Conservation (phyloP, 2,888 invertebrate genomes). For the Tenthredo mesomela region DNA sequence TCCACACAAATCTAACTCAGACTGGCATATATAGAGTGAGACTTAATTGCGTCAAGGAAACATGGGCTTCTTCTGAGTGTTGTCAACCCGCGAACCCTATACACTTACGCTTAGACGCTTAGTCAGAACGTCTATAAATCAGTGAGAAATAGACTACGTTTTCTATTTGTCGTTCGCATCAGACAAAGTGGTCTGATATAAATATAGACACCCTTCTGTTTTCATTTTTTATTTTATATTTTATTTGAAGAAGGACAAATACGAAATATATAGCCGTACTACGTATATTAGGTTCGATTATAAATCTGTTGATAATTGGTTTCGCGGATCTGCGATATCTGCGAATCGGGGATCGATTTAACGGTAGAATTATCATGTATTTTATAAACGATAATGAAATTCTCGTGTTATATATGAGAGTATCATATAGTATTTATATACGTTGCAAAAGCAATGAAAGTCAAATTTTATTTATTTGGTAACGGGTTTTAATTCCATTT, state of each 20-base stretch:
- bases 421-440: not conserved
- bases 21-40: not conserved
- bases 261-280: too few relatives aligned
- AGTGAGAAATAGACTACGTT: slow-evolving; percentile 6
- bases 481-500: slow-evolving; percentile 47
- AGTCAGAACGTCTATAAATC: slow-evolving; percentile 19
- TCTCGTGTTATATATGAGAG: not conserved
- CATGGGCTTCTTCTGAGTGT: slow-evolving; percentile 69
- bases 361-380: slow-evolving; percentile 12
- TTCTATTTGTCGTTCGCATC: slow-evolving; percentile 8
- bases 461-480: slow-evolving; percentile 43
- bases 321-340: slow-evolving; percentile 5
- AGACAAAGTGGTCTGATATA: slow-evolving; percentile 37
- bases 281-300: not conserved
- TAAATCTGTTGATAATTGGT: not conserved
- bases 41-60: slow-evolving; percentile 75
- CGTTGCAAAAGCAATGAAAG: slow-evolving; percentile 38
- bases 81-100: slow-evolving; percentile 21
- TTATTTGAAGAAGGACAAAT: not conserved
- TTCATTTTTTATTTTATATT: slow-evolving; percentile 39
- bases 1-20: not conserved
- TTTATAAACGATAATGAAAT: slow-evolving; percentile 24
- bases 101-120: not conserved
- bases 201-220: slow-evolving; percentile 42
- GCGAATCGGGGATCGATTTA: slow-evolving; percentile 23